Evolutionary conservation across 2,888 invertebrate species (phyloP).

Genomic region (Falcaria lacertinaria): DNA sequence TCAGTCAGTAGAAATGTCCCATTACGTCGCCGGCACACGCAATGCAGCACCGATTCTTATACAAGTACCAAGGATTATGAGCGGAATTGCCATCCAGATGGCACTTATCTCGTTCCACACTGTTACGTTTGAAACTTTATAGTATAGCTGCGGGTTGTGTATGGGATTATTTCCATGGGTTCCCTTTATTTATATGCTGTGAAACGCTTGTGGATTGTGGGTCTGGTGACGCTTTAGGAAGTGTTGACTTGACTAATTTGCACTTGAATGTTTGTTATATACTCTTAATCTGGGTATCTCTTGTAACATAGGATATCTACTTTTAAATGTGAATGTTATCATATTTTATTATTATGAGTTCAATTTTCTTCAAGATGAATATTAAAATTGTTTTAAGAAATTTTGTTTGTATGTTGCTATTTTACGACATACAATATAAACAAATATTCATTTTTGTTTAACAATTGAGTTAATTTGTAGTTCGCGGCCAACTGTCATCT

Average conservation of each 20-base stretch:
- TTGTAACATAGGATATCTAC: no score
- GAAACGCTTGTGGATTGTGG: neutral
- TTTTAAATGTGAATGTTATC: no score
- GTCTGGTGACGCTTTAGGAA: neutral
- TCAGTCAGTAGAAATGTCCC: constrained; percentile 71
- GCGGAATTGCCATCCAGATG: constrained; percentile 55
- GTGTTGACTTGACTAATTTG: neutral
- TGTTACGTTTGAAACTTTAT: constrained; percentile 23
- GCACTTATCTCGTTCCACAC: constrained; percentile 39
- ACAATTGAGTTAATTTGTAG: no score
- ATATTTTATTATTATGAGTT: no score
- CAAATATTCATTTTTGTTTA: no score
- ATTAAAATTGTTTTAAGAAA: no score
- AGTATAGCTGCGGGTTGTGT: constrained; percentile 11
- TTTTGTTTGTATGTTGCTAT: no score
- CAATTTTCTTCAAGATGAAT: no score
- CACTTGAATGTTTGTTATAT: neutral
- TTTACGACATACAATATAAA: no score
- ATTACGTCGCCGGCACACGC: constrained; percentile 71
- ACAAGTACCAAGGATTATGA: constrained; percentile 62
- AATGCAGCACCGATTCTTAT: constrained; percentile 62
- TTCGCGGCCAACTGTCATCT: no score
- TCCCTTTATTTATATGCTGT: neutral
- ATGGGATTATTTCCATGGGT: constrained; percentile 9
- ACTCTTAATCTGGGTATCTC: no score